Conservation (phyloP, 2,888 invertebrate species). For the Chymomyza procnemis region DNA sequence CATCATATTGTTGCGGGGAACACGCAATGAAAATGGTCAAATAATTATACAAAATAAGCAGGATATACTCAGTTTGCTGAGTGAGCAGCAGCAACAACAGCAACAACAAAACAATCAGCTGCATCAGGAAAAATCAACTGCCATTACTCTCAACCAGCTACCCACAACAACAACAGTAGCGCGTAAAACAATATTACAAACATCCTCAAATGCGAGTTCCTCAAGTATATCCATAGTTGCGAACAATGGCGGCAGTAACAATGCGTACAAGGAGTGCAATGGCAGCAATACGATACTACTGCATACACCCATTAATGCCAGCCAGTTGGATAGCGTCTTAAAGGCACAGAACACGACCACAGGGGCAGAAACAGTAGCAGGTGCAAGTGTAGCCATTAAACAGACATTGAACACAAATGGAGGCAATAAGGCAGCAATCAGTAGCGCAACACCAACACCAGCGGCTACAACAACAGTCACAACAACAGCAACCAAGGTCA, state of each 20-base stretch:
- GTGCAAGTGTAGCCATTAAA: slow-evolving; percentile 28
- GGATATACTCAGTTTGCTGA: slow-evolving; percentile 78
- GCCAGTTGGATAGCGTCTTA: slow-evolving; percentile 76
- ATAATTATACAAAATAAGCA: slow-evolving; percentile 79
- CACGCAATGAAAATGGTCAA: slow-evolving; percentile 79
- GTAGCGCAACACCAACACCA: slow-evolving; percentile 15
- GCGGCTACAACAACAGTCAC: background rate
- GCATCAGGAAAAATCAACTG: slow-evolving; percentile 63
- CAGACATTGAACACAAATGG: slow-evolving; percentile 19
- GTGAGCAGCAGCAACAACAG: slow-evolving; percentile 69
- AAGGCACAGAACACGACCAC: slow-evolving; percentile 45
- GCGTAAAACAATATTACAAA: slow-evolving; percentile 66
- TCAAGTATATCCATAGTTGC: slow-evolving; percentile 57
- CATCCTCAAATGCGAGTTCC: slow-evolving; percentile 44
- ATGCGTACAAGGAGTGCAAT: slow-evolving; percentile 44
- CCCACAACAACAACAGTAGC: slow-evolving; percentile 75
- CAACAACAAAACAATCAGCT: slow-evolving; percentile 52
- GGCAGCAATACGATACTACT: slow-evolving; percentile 74
- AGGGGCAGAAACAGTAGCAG: slow-evolving; percentile 16
- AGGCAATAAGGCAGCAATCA: slow-evolving; percentile 11
- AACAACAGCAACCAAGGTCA: slow-evolving; percentile 42
- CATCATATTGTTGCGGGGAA: slow-evolving; percentile 78
- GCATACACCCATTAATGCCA: slow-evolving; percentile 78
- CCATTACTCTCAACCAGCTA: slow-evolving; percentile 73
- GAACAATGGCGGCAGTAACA: slow-evolving; percentile 36